A percentile compares a stretch with the other conserved stretches of the same genome.
phyloP scores from a whole-genome alignment of 1,140 invertebrate species.

The Heliconius eleuchia region DNA sequence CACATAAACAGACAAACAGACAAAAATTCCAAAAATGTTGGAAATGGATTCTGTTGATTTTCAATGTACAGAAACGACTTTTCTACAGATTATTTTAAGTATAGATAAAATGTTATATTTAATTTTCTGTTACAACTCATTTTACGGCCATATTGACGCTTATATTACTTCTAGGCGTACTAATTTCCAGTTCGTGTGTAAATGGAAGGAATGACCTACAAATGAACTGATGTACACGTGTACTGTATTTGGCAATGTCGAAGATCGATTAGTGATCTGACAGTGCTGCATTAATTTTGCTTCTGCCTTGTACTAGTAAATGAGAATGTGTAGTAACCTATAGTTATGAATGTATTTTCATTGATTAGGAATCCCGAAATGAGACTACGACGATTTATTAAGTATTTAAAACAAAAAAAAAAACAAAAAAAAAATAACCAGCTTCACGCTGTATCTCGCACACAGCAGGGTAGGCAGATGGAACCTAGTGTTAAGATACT shows the following conservation, averaged over 20 bases:
- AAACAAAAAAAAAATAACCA: no score
- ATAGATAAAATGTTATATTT: no score
- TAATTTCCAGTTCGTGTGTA: neutral
- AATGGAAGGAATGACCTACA: neutral
- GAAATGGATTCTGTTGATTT: no score
- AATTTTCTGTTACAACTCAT: neutral
- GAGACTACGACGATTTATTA: no score
- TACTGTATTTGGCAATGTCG: slow-evolving; percentile 1
- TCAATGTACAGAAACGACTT: no score
- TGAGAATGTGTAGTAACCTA: neutral
- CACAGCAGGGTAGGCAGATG: no score
- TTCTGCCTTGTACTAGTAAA: neutral
- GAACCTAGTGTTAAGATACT: no score
- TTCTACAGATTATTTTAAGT: no score
- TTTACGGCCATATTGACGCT: neutral
- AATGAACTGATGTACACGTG: slow-evolving; percentile 7
- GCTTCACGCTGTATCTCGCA: no score
- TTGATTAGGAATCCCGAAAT: neutral
- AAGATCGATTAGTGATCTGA: neutral
- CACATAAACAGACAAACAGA: no score
- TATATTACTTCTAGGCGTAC: neutral
- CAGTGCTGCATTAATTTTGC: neutral
- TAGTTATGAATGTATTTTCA: neutral
- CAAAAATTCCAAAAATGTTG: no score
- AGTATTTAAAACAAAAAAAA: no score